Conservation (phyloP, 2,888 invertebrate genomes). For the Oligia latruncula region DNA sequence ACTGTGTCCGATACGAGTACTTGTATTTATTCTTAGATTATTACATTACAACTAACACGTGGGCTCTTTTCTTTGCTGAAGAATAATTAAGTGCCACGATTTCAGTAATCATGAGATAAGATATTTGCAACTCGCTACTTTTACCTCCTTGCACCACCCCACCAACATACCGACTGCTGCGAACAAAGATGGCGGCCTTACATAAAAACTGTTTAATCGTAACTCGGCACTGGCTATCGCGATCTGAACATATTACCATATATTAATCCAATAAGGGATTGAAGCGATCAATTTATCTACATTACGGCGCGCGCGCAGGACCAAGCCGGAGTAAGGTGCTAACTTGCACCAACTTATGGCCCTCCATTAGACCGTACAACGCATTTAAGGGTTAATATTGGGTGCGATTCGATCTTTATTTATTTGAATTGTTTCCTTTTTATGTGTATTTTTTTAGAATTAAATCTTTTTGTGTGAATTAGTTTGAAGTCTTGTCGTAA, state of each 20-base stretch:
- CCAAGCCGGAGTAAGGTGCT: conserved; percentile 68
- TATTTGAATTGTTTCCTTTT: conserved; percentile 53
- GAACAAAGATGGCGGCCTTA: conserved; percentile 86
- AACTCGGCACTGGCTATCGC: conserved; percentile 83
- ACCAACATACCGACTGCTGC: conserved; percentile 78
- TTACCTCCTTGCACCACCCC: conserved; percentile 53
- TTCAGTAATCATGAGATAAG: not conserved
- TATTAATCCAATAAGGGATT: conserved; percentile 85
- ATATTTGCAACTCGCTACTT: not conserved
- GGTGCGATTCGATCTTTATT: conserved; percentile 58
- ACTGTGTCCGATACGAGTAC: not conserved
- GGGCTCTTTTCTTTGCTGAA: not conserved
- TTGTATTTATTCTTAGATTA: not conserved
- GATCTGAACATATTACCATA: conserved; percentile 85
- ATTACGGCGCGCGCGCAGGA: conserved; percentile 82
- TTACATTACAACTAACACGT: not conserved
- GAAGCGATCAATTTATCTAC: conserved; percentile 84
- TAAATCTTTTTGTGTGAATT: conserved; percentile 18
- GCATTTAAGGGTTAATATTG: conserved; percentile 62
- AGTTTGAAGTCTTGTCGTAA: conserved; percentile 11
- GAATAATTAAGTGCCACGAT: not conserved
- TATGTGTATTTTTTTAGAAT: conserved; percentile 20
- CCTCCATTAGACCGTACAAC: conserved; percentile 74
- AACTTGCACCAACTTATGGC: conserved; percentile 76
- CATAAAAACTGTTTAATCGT: conserved; percentile 89